phyloP scores from a whole-genome alignment of 2,797 vertebrate genomes.

The Buceros bicornis region DNA sequence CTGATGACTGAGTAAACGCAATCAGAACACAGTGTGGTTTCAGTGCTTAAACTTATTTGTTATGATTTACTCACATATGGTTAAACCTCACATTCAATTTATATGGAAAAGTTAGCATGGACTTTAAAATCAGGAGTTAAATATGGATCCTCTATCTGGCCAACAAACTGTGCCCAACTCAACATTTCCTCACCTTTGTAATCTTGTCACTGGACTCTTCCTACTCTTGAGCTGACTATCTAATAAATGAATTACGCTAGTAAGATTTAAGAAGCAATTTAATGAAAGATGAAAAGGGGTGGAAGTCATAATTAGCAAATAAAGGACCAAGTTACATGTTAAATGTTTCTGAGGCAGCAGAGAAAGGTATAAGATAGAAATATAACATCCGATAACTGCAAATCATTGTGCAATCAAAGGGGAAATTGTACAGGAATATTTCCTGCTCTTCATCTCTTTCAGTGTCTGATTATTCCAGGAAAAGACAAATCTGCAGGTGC shows the following conservation, averaged over 20 bases:
- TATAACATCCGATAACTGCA: not conserved
- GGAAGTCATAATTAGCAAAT: not conserved
- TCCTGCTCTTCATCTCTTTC: not conserved
- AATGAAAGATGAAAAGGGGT: not conserved
- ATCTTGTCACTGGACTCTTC: not conserved
- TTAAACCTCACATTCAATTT: not conserved
- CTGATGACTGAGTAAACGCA: not conserved
- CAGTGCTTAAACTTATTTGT: not conserved
- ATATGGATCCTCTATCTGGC: not conserved
- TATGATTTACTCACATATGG: not conserved
- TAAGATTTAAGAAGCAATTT: not conserved
- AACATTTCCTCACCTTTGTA: not conserved
- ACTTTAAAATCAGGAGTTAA: not conserved
- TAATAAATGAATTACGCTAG: not conserved
- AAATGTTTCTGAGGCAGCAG: not conserved
- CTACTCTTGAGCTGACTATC: not conserved
- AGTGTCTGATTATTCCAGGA: not conserved
- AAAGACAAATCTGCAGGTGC: not conserved
- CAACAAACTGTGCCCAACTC: fast-evolving
- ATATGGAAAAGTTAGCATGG: not conserved
- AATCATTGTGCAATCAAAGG: not conserved
- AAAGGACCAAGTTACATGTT: not conserved
- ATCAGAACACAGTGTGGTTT: not conserved
- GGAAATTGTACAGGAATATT: not conserved
- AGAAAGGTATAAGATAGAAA: not conserved